phyloP scores from a whole-genome alignment of 2,888 invertebrate genomes.

The Dryobotodes eremita region DNA sequence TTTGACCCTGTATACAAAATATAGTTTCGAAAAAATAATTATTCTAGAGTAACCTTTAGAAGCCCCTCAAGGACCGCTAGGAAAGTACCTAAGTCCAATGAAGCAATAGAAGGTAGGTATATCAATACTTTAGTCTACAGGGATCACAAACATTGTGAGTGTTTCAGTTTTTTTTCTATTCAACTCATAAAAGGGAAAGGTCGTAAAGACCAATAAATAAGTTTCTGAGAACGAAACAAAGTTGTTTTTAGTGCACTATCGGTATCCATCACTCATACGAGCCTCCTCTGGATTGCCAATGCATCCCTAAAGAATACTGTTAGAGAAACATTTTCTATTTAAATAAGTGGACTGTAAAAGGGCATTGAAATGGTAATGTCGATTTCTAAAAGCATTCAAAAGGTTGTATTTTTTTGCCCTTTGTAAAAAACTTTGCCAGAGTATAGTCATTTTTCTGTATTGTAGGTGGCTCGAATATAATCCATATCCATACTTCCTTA shows the following conservation, averaged over 20 bases:
- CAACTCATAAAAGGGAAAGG: constrained; percentile 21
- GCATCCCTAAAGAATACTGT: constrained; percentile 43
- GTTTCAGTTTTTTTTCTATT: constrained; percentile 30
- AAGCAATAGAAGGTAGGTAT: background rate
- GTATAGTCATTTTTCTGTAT: background rate
- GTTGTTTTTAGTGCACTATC: constrained; percentile 53
- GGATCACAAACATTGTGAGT: constrained; percentile 30
- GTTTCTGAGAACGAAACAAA: constrained; percentile 45
- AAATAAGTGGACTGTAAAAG: constrained; percentile 43
- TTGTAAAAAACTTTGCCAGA: background rate
- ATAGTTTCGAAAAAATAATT: background rate
- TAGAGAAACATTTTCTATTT: constrained; percentile 50
- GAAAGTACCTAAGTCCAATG: background rate
- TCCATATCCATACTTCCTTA: background rate
- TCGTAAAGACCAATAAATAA: constrained; percentile 51
- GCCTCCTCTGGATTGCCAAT: constrained; percentile 38
- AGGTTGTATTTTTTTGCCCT: background rate
- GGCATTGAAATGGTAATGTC: constrained; percentile 43
- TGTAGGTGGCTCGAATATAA: background rate
- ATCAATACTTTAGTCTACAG: constrained; percentile 32
- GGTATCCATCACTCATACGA: constrained; percentile 49
- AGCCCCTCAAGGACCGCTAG: background rate
- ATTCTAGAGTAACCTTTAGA: background rate
- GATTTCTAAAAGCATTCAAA: constrained; percentile 5
- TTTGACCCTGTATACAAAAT: no score